Evolutionary conservation across 2,888 invertebrate genomes (phyloP).

Genomic region (Pyrgus malvae): DNA sequence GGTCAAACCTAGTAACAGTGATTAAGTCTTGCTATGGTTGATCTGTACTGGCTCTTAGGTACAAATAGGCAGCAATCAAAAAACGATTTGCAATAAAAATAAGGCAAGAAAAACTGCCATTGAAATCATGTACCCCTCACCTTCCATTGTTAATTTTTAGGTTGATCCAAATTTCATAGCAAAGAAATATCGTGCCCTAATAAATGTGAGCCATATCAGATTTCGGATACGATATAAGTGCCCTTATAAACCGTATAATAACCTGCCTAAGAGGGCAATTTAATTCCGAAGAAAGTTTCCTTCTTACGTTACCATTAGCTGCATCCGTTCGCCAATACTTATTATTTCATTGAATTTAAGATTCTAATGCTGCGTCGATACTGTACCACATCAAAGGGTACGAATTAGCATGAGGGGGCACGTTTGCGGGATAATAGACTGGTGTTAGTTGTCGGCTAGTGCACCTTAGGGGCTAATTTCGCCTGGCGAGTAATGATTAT

Average conservation of each 20-base stretch:
- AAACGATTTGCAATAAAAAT: not conserved
- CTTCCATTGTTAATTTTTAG: not conserved
- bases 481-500: conserved; percentile 74
- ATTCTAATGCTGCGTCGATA: conserved; percentile 39
- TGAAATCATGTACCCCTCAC: not conserved
- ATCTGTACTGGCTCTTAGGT: too few species aligned
- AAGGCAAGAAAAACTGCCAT: not conserved
- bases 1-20: too few species aligned
- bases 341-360: conserved; percentile 41
- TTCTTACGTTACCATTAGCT: conserved; percentile 12
- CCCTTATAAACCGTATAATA: conserved; percentile 13
- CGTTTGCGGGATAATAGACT: conserved; percentile 76
- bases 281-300: conserved; percentile 13
- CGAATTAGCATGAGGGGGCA: conserved; percentile 73
- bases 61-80: too few species aligned
- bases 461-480: conserved; percentile 79
- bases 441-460: conserved; percentile 65
- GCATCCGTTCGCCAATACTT: conserved; percentile 34
- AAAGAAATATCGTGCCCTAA: conserved; percentile 7
- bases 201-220: conserved; percentile 6
- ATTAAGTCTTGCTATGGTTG: too few species aligned
- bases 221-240: conserved; percentile 18
- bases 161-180: conserved; percentile 2
- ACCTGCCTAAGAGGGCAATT: conserved; percentile 5
- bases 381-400: conserved; percentile 71